Base-by-base conservation (phyloP, 2,888 invertebrate genomes). In the Meliscaeva auricollis region DNA sequence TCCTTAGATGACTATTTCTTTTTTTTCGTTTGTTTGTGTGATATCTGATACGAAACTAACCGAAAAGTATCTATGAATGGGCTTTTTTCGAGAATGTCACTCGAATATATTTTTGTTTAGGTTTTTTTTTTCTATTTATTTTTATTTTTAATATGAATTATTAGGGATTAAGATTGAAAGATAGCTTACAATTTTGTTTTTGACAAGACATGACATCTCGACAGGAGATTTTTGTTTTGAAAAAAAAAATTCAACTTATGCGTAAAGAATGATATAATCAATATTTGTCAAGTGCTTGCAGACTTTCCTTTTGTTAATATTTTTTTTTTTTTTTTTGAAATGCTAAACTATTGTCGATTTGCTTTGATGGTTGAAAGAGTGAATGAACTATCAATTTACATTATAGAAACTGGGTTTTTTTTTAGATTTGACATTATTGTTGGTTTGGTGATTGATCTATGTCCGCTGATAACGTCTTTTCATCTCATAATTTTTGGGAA, bases 201-300 rank as follows among this genome's bases (percentile, higher is more conserved):
- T 81, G 85, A 85, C 72, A 68, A 68, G 81, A 85, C 85, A 85
- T 85, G 85, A 81, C 85, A 85, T 73, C 81, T 68, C 81, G 76
- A 48, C 73, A 56, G 85, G 81, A 60, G 79, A 56, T 35, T 75
- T 84, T 70, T 15, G 41, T 35, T 60, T 3, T 1, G 13, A 8
- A 15, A 35, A 9, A 58, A 20, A 7, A 30, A 38, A 46, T n/a
- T n/a, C n/a, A n/a, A n/a, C n/a, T n/a, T n/a, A 46, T 35, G 56
- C 17, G 60, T 32, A 60, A 70, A 64, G n/a, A 66, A 35, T 77
- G 85, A 85, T 85, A 85, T 76, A 81, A 85, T 85, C 85, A 85
- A 81, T 81, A 77, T 68, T 85, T 81, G 85, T 85, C 85, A 85
- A 85, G 81, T 81, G 69, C 76, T 85, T 76, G 85, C 85, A 68